A percentile compares a stretch with the other conserved stretches of the same genome.
Evolutionary conservation across 2,797 vertebrate genomes (phyloP).

Genomic region (Ceryle rudis): DNA sequence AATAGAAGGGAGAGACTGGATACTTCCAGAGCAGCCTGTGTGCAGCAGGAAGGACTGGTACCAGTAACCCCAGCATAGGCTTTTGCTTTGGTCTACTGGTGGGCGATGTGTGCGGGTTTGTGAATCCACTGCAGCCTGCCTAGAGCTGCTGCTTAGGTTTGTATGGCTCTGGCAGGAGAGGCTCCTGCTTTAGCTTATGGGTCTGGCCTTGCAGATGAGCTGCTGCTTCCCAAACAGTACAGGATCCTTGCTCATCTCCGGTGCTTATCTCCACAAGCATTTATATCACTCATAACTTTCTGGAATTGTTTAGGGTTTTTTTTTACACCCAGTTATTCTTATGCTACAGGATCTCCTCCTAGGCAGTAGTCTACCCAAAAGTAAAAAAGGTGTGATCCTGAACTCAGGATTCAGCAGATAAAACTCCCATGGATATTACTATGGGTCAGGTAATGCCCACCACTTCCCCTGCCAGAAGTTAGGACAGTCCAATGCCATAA

Average conservation of each 20-base stretch:
- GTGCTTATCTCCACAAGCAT: background rate
- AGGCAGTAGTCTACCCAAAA: background rate
- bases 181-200: background rate
- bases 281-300: background rate
- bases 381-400: background rate
- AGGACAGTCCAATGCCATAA: background rate
- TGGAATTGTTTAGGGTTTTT: background rate
- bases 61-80: fast-evolving
- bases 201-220: background rate
- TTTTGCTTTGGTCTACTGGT: background rate
- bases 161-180: background rate
- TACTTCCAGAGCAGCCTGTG: background rate
- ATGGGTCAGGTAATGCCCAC: background rate
- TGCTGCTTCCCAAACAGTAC: background rate
- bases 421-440: background rate
- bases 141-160: background rate
- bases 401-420: background rate
- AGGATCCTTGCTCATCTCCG: background rate
- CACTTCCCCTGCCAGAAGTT: background rate
- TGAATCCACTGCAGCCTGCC: background rate
- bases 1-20: background rate
- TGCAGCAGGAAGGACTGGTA: fast-evolving
- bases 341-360: background rate
- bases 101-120: fast-evolving
- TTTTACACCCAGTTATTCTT: background rate